phyloP scores from a whole-genome alignment of 2,888 invertebrate species.

The Eupelmus urozonus region DNA sequence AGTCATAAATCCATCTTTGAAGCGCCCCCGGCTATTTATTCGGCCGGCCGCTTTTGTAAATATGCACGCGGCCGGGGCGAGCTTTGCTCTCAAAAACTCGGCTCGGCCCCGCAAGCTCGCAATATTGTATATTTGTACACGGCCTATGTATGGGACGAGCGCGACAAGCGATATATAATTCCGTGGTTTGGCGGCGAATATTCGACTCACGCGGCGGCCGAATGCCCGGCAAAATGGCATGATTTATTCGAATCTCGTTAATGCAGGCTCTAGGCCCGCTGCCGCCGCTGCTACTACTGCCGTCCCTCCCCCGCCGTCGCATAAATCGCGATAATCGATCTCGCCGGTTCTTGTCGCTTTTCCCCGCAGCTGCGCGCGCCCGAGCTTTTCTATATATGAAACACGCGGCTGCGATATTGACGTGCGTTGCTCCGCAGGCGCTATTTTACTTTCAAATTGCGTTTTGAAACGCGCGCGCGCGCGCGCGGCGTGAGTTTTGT shows the following conservation, averaged over 20 bases:
- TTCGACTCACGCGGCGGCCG: constrained; percentile 31
- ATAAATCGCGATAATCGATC: constrained; percentile 61
- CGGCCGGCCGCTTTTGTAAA: constrained; percentile 28
- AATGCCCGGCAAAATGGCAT: constrained; percentile 19
- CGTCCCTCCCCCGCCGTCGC: too few species aligned
- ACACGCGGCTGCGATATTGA: constrained; percentile 24
- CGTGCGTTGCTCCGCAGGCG: background rate
- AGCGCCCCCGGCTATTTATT: constrained; percentile 42
- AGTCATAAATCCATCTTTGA: constrained; percentile 65
- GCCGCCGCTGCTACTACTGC: too few species aligned
- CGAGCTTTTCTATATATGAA: background rate
- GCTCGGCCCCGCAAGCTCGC: background rate
- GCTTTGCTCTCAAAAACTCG: background rate
- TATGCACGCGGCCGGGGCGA: background rate
- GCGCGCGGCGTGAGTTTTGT: background rate
- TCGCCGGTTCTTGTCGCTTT: constrained; percentile 24
- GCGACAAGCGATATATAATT: constrained; percentile 61
- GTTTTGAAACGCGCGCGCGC: constrained; percentile 2
- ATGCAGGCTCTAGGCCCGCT: constrained; percentile 28
- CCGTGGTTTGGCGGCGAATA: constrained; percentile 52
- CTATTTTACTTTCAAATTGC: constrained; percentile 40
- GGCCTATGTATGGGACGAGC: background rate
- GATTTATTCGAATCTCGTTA: constrained; percentile 61
- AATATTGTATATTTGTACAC: background rate
- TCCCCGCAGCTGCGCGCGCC: background rate